Evolutionary conservation across 1,140 invertebrate species (phyloP).

Genomic region (Protaetia brevitarsis): DNA sequence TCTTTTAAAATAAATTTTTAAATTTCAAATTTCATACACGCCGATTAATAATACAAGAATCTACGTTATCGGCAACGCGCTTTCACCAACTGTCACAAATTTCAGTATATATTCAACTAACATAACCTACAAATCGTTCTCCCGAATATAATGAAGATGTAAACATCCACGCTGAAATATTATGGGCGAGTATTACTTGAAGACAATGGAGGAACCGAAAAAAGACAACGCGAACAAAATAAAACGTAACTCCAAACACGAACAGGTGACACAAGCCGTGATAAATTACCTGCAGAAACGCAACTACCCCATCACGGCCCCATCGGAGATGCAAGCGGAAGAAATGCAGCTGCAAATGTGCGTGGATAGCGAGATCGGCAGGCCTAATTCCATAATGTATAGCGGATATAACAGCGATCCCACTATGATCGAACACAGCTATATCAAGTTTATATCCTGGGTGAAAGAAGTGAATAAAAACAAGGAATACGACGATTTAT

Average conservation of each 20-base stretch:
- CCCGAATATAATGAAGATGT: slow-evolving; percentile 11
- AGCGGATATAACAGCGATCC: slow-evolving; percentile 44
- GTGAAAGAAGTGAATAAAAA: slow-evolving; percentile 38
- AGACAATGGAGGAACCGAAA: slow-evolving; percentile 28
- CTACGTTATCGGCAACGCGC: neutral
- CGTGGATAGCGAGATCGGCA: slow-evolving; percentile 37
- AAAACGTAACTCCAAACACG: slow-evolving; percentile 37
- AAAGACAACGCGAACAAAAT: slow-evolving; percentile 30
- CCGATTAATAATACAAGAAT: too few species aligned
- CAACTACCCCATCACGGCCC: slow-evolving; percentile 34
- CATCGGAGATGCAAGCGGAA: slow-evolving; percentile 22
- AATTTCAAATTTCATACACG: too few species aligned
- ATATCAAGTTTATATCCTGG: slow-evolving; percentile 43
- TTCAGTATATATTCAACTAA: neutral
- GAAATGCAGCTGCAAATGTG: slow-evolving; percentile 28
- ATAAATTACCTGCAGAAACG: slow-evolving; percentile 41
- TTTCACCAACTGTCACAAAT: too few species aligned
- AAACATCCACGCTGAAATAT: slow-evolving; percentile 1
- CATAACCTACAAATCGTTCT: slow-evolving; percentile 1
- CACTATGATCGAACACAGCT: slow-evolving; percentile 41
- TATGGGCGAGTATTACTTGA: slow-evolving; percentile 19
- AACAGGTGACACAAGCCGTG: slow-evolving; percentile 38
- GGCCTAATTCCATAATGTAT: slow-evolving; percentile 42
- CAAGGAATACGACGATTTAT: slow-evolving; percentile 37
- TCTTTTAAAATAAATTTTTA: too few species aligned